These are phyloP conservation scores for Amphipyra berbera DNA, from an alignment of 2,888 invertebrate genomes.

Conservation along the genomic window DNA sequence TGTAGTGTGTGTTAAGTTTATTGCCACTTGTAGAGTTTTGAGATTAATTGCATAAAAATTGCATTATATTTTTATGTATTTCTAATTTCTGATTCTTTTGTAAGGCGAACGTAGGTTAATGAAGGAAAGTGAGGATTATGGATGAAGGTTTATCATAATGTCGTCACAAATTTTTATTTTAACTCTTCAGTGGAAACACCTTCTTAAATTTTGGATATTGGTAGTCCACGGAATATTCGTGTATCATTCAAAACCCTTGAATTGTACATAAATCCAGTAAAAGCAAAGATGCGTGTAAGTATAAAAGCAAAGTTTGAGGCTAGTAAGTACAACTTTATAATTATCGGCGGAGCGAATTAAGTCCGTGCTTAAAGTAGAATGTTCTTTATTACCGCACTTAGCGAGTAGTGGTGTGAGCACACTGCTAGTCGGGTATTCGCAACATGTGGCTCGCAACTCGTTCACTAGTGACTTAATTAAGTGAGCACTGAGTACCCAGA, in stretches of 20 bases:
- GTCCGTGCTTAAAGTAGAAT: slow-evolving; percentile 49
- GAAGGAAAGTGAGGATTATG: too few relatives aligned
- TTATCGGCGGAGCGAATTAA: slow-evolving; percentile 49
- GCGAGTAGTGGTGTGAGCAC: slow-evolving; percentile 53
- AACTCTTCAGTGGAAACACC: too few relatives aligned
- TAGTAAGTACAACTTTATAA: slow-evolving; percentile 41
- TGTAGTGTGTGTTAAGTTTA: not conserved
- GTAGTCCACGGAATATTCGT: not conserved
- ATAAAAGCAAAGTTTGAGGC: slow-evolving; percentile 30
- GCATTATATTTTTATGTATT: too few relatives aligned
- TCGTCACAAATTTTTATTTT: too few relatives aligned
- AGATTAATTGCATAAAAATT: too few relatives aligned
- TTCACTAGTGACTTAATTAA: slow-evolving; percentile 67
- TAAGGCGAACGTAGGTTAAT: too few relatives aligned
- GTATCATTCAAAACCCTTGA: not conserved
- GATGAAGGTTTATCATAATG: not conserved
- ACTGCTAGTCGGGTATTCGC: slow-evolving; percentile 30
- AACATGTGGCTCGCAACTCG: slow-evolving; percentile 54
- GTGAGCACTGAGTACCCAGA: slow-evolving; percentile 50
- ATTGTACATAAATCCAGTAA: not conserved
- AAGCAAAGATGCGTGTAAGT: slow-evolving; percentile 11
- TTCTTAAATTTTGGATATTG: not conserved
- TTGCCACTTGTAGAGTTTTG: too few relatives aligned
- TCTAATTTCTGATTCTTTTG: too few relatives aligned
- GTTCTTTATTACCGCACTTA: slow-evolving; percentile 64